A percentile compares a stretch with the other conserved stretches of the same genome.
Evolutionary conservation across 2,797 vertebrate species (phyloP).

Genomic region (Chaunax sp.): DNA sequence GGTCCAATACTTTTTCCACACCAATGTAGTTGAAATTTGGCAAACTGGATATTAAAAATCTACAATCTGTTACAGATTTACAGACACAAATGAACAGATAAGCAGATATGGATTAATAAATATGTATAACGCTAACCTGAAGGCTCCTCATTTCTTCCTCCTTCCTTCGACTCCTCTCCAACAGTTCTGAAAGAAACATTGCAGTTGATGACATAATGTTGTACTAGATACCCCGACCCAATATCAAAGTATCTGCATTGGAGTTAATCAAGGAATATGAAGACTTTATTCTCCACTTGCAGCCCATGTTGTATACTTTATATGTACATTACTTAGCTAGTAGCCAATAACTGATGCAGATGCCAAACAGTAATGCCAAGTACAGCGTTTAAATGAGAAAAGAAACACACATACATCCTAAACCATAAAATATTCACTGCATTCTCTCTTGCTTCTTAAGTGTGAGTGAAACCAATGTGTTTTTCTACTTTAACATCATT

Average conservation of each 20-base stretch:
- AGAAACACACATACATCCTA: background rate
- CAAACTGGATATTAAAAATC: slow-evolving; percentile 22
- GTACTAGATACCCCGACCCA: background rate
- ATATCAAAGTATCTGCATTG: slow-evolving; percentile 2
- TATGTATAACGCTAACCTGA: slow-evolving; percentile 84
- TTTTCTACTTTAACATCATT: too few species aligned
- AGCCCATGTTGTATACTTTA: background rate
- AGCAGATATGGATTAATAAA: slow-evolving; percentile 32
- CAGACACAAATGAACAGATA: slow-evolving; percentile 5
- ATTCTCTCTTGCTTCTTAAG: too few species aligned
- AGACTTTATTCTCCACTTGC: background rate
- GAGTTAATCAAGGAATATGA: background rate
- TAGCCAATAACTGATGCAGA: background rate
- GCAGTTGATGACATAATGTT: background rate
- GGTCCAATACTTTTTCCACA: too few species aligned
- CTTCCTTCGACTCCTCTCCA: slow-evolving; percentile 86
- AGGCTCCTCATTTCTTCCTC: slow-evolving; percentile 91
- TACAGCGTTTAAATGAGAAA: too few species aligned
- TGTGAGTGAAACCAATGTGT: too few species aligned
- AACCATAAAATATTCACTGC: background rate
- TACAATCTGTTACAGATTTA: background rate
- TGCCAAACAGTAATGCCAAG: too few species aligned
- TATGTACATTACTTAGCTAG: background rate
- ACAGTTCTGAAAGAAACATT: slow-evolving; percentile 84
- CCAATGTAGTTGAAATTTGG: slow-evolving; percentile 5